These are phyloP conservation scores for Pinctada fucata DNA, from an alignment of 2,888 invertebrate genomes.

Conservation along the genomic window DNA sequence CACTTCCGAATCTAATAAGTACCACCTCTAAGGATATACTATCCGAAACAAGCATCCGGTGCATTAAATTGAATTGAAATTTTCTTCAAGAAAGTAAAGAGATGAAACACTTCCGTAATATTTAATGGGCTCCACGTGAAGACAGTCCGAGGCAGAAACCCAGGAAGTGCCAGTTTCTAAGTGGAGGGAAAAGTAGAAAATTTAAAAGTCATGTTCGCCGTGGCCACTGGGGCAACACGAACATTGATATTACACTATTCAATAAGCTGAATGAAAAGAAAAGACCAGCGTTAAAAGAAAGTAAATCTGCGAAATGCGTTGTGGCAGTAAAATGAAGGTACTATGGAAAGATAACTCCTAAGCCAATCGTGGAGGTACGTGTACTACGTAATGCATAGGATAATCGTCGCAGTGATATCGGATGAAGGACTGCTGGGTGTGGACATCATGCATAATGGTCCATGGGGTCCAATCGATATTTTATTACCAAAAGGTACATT, in stretches of 20 bases:
- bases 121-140: background rate
- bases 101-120: too few relatives aligned
- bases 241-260: background rate
- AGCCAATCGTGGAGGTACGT: background rate
- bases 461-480: background rate
- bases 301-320: background rate
- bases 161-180: background rate
- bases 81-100: too few relatives aligned
- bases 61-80: too few relatives aligned
- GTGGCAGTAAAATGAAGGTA: constrained; percentile 3
- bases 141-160: background rate
- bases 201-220: background rate
- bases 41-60: too few relatives aligned
- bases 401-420: background rate
- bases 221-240: background rate
- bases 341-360: background rate
- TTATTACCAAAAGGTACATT: background rate
- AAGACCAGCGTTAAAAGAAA: background rate
- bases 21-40: too few relatives aligned
- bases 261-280: background rate
- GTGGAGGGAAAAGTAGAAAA: background rate
- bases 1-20: too few relatives aligned
- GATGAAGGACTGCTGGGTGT: background rate
- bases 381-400: background rate
- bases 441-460: background rate